Conservation (phyloP, 2,113 vertebrate genomes). For the Herpetotheres cachinnans region DNA sequence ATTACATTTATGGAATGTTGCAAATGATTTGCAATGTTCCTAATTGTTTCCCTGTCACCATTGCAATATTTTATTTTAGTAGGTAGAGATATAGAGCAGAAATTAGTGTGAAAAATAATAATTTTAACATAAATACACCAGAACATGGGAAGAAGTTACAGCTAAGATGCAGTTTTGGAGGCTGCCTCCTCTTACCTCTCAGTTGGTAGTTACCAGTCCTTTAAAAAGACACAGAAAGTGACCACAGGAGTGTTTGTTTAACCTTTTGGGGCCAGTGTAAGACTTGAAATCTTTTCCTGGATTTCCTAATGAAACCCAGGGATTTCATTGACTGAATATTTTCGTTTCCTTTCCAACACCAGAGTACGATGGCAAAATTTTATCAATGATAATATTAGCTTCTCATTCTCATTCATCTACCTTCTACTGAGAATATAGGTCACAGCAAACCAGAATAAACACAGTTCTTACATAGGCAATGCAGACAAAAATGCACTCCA, state of each 20-base stretch:
- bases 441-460: neutral
- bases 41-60: neutral
- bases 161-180: neutral
- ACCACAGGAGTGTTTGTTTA: neutral
- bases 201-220: neutral
- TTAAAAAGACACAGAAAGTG: neutral
- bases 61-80: neutral
- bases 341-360: neutral
- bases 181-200: neutral
- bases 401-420: neutral
- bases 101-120: neutral
- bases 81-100: neutral
- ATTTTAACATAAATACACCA: neutral
- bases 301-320: neutral
- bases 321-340: neutral
- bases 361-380: accelerated
- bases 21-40: neutral
- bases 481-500: neutral
- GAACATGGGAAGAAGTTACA: neutral
- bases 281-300: neutral
- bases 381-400: neutral
- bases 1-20: neutral
- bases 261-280: neutral
- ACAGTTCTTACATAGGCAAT: neutral
- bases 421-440: neutral